Evolutionary conservation across 1,140 invertebrate species (phyloP), one percentile per base, ranked within the genome.

Genomic region (Bombus fervidus): DNA sequence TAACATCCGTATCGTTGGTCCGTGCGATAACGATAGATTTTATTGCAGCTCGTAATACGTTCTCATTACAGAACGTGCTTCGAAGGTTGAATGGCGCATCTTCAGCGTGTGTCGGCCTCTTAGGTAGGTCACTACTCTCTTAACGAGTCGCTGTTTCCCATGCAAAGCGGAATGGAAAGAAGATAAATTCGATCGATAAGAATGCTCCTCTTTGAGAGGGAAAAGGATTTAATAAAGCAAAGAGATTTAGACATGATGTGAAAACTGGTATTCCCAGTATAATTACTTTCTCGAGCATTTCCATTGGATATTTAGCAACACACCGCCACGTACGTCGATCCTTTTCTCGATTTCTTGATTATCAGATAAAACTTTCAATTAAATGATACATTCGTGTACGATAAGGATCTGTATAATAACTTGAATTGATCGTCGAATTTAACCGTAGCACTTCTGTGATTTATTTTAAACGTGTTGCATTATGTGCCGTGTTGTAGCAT

Each of bases 141-240:
- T 80, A 77, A 85, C 68, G 77, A 85, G 68, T 85, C 22, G 68
- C 64, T 64, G 47, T 69, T 80, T 80, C 76, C 83, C 83, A 79
- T 83, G 83, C 76, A 73, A 53, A 37, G 83, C 28, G 66, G 59
- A 85, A 72, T 73, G 83, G 57, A 43, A 73, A 80, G 76, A 80
- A 85, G 83, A 85, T 85, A 80, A 85, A 85, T 77, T 80, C 69
- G 66, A 79, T 80, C 77, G 83, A 85, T 80, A 85, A 85, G 77
- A 47, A 37, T 41, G 83, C 66, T 47, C 47, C 66, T 73, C 57
- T 81, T 73, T 9, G 39, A 75, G 31, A 31, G 28, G 41, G 43
- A 80, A 85, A 85, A 81, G 62, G 77, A 85, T 85, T 80, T 79
- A 85, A 79, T 77, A 84, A 79, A 66, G 82, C 74, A 66, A 57